Percentiles rank a stretch among this genome's conserved stretches.
Evolutionary conservation across 2,113 vertebrate species (phyloP).

Genomic region (Pholis gunnellus): DNA sequence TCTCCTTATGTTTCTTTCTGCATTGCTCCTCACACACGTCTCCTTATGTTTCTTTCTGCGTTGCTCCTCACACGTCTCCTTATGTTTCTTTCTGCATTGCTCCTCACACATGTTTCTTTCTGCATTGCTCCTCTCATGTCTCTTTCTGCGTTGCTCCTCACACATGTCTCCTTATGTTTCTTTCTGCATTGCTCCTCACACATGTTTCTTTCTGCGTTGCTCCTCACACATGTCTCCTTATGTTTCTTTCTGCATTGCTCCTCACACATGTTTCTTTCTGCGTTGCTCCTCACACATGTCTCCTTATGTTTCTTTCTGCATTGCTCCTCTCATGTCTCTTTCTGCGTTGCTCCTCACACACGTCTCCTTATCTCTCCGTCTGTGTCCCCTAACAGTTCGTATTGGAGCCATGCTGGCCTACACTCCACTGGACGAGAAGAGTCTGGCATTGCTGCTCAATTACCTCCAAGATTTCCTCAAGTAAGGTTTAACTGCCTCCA

Average conservation of each 20-base stretch:
- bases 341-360: background rate
- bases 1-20: no score
- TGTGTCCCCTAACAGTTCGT: constrained; percentile 82
- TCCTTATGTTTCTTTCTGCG: no score
- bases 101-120: no score
- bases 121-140: no score
- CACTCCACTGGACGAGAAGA: constrained; percentile 97
- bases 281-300: background rate
- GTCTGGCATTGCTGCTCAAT: constrained; percentile 94
- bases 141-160: no score
- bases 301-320: background rate
- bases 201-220: no score
- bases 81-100: no score
- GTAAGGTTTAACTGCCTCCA: constrained; percentile 82
- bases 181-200: no score
- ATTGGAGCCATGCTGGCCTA: constrained; percentile 98
- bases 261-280: background rate
- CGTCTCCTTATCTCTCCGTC: background rate
- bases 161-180: no score
- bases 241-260: background rate
- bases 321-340: background rate
- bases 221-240: no score
- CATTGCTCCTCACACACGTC: no score
- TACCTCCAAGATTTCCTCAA: constrained; percentile 98
- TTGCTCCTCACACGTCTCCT: no score